These are phyloP conservation scores for Epinephelus moara DNA, from an alignment of 2,113 vertebrate genomes.

Conservation along the genomic window DNA sequence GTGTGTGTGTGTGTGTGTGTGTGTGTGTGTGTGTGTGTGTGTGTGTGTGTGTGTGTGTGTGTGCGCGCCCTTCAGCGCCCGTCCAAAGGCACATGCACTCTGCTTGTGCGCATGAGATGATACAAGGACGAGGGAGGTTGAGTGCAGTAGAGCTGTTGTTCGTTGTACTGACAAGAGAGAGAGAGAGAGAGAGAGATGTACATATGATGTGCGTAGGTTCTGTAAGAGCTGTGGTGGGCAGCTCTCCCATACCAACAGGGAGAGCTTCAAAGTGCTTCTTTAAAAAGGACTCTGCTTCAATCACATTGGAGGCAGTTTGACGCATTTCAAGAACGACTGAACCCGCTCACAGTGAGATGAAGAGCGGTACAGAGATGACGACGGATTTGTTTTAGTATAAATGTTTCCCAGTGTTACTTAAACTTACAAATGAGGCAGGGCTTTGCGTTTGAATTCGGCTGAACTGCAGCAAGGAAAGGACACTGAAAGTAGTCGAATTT, in stretches of 20 bases:
- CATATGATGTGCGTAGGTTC: slow-evolving; percentile 65
- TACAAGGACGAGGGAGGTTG: slow-evolving; percentile 35
- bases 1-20: neutral
- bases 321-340: slow-evolving; percentile 43
- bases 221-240: slow-evolving; percentile 63
- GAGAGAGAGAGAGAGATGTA: slow-evolving; percentile 32
- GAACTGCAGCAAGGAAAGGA: neutral
- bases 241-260: slow-evolving; percentile 50
- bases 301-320: slow-evolving; percentile 57
- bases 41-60: neutral
- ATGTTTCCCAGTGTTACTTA: neutral
- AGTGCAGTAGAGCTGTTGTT: slow-evolving; percentile 45
- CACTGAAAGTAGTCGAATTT: neutral
- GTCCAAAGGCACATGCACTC: slow-evolving; percentile 14
- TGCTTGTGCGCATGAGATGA: neutral
- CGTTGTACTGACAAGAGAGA: neutral
- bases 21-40: neutral
- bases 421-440: neutral
- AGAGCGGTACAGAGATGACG: neutral
- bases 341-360: slow-evolving; percentile 6
- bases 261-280: slow-evolving; percentile 66
- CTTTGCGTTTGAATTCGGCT: neutral
- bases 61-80: slow-evolving; percentile 1
- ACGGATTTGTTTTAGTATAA: neutral
- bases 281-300: slow-evolving; percentile 58